Evolutionary conservation across 2,797 vertebrate species (phyloP), one percentile per base, ranked within the genome.

Genomic region (Epinephelus coioides): DNA sequence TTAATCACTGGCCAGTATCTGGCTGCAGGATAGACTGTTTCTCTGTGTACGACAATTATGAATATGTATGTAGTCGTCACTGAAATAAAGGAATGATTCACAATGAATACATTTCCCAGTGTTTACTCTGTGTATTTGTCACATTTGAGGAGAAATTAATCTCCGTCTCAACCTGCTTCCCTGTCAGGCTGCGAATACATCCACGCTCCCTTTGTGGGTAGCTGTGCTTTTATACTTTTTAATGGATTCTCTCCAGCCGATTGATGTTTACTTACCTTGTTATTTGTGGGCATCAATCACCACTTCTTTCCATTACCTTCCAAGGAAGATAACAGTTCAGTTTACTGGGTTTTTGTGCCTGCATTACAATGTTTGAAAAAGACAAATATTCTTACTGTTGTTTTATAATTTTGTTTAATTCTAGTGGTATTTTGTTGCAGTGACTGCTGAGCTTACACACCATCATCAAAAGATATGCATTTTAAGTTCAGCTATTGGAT

Each of bases 71-170:
- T 15, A 46, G 46, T 25, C 5, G 5, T 46, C 46, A 30, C 40
- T 55, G 14, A 71, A 49, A 40, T 13, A 50, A 72, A 8, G 7
- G 17, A 67, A 54, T 55, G 23, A 64, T 30, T 69, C 46, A 73
- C 19, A 43, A 5, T 72, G 40, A 66, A 44, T 19, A 73, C 11
- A n/a, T 53, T 65, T 75, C 2, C 7, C 23, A 56, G 9, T 49
- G 68, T 38, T 27, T 30, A 55, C 51, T 44, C 34, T 7, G 47
- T 34, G 38, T n/a, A 6, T 40, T 61, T 40, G 23, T 57, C 43
- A 64, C 14, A 63, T 75, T 51, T 61, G 11, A 56, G 10, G 25
- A 71, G 23, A 56, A 66, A 72, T 55, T 3, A 11, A 49, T 54
- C 59, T 63, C 43, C 34, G 19, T 43, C 2, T 54, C 14, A 27